Percentiles rank a stretch among this genome's conserved stretches.
Conservation (phyloP, 2,888 invertebrate species). For the Lithosia quadra region DNA sequence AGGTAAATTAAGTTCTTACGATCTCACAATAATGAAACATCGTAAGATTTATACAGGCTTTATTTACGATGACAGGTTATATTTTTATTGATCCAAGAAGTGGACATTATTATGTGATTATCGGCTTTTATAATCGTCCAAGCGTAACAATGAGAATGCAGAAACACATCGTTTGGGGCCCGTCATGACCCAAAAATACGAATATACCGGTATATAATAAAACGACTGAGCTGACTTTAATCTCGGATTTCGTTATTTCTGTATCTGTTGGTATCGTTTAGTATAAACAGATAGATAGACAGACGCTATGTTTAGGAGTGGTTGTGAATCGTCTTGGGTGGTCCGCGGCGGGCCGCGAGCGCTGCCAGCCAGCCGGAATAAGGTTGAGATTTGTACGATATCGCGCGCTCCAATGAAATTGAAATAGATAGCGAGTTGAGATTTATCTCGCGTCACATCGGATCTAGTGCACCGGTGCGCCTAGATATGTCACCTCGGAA, state of each 20-base stretch:
- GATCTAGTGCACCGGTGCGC: conserved; percentile 79
- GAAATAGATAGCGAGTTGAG: conserved; percentile 79
- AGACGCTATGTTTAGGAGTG: conserved; percentile 79
- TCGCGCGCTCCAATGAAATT: conserved; percentile 79
- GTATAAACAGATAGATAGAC: conserved; percentile 77
- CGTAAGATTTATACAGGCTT: conserved; percentile 64
- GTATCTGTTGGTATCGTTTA: conserved; percentile 70
- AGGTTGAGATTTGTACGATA: conserved; percentile 83
- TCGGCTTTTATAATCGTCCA: conserved; percentile 64
- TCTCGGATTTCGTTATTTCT: conserved; percentile 71
- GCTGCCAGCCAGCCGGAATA: conserved; percentile 70
- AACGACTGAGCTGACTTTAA: conserved; percentile 62
- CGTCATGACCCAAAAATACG: conserved; percentile 38
- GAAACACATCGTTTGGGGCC: conserved; percentile 41
- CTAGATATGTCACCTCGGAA: conserved; percentile 74
- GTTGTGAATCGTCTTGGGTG: conserved; percentile 78
- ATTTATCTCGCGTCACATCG: conserved; percentile 80
- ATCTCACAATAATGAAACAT: conserved; percentile 63
- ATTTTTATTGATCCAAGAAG: conserved; percentile 63
- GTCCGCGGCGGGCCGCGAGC: conserved; percentile 71
- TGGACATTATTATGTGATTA: conserved; percentile 66
- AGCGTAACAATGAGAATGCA: conserved; percentile 55
- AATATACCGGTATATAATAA: conserved; percentile 50
- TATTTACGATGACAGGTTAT: conserved; percentile 71
- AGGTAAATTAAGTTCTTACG: conserved; percentile 72